Base-by-base conservation (phyloP, 2,888 invertebrate species). In the Lasioglossum figueresi region DNA sequence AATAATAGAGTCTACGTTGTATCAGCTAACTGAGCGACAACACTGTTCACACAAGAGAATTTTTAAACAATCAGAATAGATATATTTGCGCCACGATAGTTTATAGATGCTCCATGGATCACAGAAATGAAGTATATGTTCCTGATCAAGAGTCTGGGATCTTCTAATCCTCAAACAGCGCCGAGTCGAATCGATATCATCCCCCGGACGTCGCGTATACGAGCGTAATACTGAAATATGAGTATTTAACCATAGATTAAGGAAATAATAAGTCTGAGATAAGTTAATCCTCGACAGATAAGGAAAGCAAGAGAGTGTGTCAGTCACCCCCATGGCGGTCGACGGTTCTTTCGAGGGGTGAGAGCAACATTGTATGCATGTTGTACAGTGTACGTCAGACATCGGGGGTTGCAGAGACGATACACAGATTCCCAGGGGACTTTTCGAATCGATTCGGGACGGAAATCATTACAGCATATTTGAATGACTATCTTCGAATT, bases 381-480 rank as follows among this genome's bases (percentile, higher is more conserved):
- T 92, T 91, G 92, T 92, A 92, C 89, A 88, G 79, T 92, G 88
- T 88, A 91, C 88, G 84, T 63, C 77, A 77, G 52, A 40, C 82
- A 59, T 71, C 80, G 83, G 86, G 89, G 80, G 87, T 86, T 89
- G 89, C 91, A 86, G 83, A 76, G 82, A 81, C 88, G 88, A 91
- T 89, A 89, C 83, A 84, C 88, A 85, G 93, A 94, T 93, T 95
- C 95, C 93, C 95, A 94, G 90, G 94, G 93, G 94, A 94, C 91
- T 93, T 93, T 93, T 87, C 89, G 89, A 94, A 95, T 95, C 95
- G 95, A 95, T 95, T 95, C 92, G 93, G 92, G 93, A 94, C 94
- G 94, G 94, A 94, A 95, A 95, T 95, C 94, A 95, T 95, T 95
- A 94, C 93, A 91, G 92, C 92, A 93, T 93, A 95, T 95, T 95